Conservation (phyloP, 2,113 vertebrate species). For the Indicator indicator region DNA sequence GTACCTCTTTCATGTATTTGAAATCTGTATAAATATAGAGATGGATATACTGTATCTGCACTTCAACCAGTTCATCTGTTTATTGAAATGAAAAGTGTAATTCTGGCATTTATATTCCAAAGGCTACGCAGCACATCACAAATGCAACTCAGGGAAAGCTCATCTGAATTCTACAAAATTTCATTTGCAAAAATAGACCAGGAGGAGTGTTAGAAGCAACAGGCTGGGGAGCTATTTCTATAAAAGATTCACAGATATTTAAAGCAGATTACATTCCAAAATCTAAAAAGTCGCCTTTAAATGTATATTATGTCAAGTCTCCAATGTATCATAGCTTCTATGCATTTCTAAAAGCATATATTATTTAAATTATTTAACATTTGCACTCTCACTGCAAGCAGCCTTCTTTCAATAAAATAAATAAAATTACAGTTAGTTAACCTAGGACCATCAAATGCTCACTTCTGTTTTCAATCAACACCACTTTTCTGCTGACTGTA, state of each 20-base stretch:
- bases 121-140: not conserved
- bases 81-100: conserved; percentile 2
- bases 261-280: conserved; percentile 12
- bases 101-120: conserved; percentile 31
- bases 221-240: conserved; percentile 14
- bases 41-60: not conserved
- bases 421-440: conserved; percentile 15
- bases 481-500: conserved; percentile 44
- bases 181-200: conserved; percentile 30
- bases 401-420: conserved; percentile 64
- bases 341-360: not conserved
- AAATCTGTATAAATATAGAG: not conserved
- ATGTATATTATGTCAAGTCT: not conserved
- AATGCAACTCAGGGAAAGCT: conserved; percentile 17
- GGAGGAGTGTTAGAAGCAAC: not conserved
- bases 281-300: not conserved
- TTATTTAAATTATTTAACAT: conserved; percentile 48
- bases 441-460: conserved; percentile 1
- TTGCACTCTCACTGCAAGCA: conserved; percentile 63
- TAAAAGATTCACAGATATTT: not conserved
- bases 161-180: conserved; percentile 35
- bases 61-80: not conserved
- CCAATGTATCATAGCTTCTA: not conserved
- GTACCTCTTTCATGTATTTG: not conserved
- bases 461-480: conserved; percentile 27